Conservation (phyloP, 2,797 vertebrate species). For the Scleropages formosus region DNA sequence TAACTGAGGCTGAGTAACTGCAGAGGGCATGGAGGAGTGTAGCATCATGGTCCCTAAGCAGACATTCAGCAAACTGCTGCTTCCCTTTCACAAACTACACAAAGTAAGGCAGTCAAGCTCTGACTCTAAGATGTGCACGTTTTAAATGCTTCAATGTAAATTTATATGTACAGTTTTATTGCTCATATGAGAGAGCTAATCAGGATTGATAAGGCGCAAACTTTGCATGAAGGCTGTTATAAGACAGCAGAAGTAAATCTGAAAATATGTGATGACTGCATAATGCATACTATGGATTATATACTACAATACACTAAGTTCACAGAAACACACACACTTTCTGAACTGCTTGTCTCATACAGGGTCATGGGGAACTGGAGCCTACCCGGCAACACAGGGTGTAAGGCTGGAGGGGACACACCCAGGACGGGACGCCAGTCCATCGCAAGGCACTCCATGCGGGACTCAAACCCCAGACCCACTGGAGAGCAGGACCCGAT, state of each 20-base stretch:
- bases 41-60: background rate
- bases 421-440: too few species aligned
- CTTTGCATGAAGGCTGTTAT: background rate
- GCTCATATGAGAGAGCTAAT: background rate
- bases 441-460: too few species aligned
- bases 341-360: too few species aligned
- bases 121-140: background rate
- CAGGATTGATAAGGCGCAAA: background rate
- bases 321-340: too few species aligned
- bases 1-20: too few species aligned
- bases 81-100: background rate
- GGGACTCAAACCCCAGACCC: too few species aligned
- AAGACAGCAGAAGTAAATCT: background rate
- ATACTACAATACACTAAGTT: too few species aligned
- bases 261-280: background rate
- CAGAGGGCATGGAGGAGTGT: background rate
- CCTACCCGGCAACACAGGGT: too few species aligned
- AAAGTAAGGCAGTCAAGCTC: background rate
- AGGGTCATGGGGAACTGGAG: too few species aligned
- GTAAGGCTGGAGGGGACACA: too few species aligned
- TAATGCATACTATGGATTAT: background rate
- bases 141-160: background rate
- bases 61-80: background rate
- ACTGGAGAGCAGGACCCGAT: too few species aligned
- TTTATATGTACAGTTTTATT: background rate